phyloP scores from a whole-genome alignment of 2,113 vertebrate genomes.

The Channa argus region DNA sequence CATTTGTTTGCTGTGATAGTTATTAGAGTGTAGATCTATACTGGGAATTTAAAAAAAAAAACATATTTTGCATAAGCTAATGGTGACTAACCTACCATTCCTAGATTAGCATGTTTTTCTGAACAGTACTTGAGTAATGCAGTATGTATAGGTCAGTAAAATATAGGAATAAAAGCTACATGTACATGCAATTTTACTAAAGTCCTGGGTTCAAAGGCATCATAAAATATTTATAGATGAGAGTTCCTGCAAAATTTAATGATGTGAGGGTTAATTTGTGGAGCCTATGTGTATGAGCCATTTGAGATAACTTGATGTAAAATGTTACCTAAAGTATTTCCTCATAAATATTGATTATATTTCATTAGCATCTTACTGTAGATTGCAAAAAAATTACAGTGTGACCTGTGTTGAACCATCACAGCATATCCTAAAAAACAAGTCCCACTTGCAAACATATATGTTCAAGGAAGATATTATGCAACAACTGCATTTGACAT shows the following conservation, averaged over 20 bases:
- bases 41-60: neutral
- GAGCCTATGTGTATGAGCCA: too few species aligned
- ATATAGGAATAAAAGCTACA: neutral
- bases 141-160: neutral
- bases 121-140: too few species aligned
- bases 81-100: neutral
- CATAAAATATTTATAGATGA: conserved; percentile 52
- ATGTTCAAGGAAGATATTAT: too few species aligned
- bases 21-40: neutral
- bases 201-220: conserved; percentile 19
- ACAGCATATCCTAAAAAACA: too few species aligned
- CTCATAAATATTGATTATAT: neutral
- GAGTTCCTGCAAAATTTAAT: conserved; percentile 40
- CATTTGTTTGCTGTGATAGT: neutral
- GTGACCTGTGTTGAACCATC: neutral
- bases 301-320: neutral
- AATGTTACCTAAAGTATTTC: neutral
- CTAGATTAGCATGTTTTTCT: neutral
- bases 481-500: too few species aligned
- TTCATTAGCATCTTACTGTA: neutral
- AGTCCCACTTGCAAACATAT: too few species aligned
- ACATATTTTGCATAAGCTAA: neutral
- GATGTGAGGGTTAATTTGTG: too few species aligned
- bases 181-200: neutral
- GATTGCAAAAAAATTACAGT: neutral